phyloP scores from a whole-genome alignment of 1,140 invertebrate genomes.

The Holcopasites calliopsidis region DNA sequence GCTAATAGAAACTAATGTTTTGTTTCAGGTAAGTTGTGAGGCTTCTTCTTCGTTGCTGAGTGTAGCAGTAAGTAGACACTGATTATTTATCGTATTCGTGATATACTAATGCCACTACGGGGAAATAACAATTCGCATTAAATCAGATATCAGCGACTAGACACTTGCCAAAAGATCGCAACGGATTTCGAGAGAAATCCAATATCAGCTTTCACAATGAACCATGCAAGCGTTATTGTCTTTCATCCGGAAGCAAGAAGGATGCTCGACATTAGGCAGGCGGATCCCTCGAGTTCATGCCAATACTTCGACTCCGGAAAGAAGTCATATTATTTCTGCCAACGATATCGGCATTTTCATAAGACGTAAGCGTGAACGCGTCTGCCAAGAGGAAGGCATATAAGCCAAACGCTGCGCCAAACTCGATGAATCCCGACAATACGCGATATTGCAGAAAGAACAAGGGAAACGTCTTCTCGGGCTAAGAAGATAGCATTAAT shows the following conservation, averaged over 20 bases:
- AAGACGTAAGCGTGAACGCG: constrained; percentile 1
- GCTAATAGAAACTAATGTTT: too few species aligned
- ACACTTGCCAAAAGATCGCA: too few species aligned
- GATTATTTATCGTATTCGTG: too few species aligned
- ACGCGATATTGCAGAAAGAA: constrained; percentile 23
- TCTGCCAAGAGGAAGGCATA: constrained; percentile 16
- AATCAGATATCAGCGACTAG: too few species aligned
- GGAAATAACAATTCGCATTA: too few species aligned
- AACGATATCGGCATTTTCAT: constrained; percentile 12
- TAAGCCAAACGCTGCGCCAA: constrained; percentile 27
- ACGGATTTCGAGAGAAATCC: too few species aligned
- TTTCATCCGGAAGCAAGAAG: not conserved
- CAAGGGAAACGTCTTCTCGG: constrained; percentile 1
- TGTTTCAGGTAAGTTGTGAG: too few species aligned
- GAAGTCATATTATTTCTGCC: constrained; percentile 19
- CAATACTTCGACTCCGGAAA: constrained; percentile 29
- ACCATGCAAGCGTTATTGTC: too few species aligned
- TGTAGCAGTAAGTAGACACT: too few species aligned
- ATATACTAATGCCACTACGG: too few species aligned
- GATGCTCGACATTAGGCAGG: not conserved
- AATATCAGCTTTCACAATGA: too few species aligned
- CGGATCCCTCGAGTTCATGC: constrained; percentile 12
- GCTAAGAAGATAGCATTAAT: constrained; percentile 53
- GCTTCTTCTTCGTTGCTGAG: too few species aligned
- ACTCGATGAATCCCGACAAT: not conserved